phyloP scores from a whole-genome alignment of 2,797 vertebrate species.

The Stomatorhinus walkeri region DNA sequence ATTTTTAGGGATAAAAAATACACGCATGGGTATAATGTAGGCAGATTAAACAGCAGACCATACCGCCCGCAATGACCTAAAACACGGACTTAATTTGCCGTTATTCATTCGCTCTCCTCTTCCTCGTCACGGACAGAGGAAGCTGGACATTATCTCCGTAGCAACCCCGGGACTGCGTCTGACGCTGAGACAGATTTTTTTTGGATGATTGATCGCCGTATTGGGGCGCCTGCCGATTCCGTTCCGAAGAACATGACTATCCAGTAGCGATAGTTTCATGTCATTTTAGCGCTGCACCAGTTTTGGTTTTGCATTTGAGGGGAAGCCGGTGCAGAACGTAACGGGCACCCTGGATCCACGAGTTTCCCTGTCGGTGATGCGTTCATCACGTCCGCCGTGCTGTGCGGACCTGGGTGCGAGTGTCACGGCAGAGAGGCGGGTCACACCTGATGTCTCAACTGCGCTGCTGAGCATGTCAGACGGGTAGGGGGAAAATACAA shows the following conservation, averaged over 20 bases:
- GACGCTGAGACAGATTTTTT: constrained; percentile 20
- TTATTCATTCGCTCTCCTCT: constrained; percentile 12
- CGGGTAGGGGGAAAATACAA: neutral
- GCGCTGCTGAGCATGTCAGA: neutral
- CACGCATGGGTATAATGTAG: neutral
- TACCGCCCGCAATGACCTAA: constrained; percentile 21
- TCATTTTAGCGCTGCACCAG: neutral
- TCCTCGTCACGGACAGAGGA: constrained; percentile 16
- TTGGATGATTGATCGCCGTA: constrained; percentile 31
- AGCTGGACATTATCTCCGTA: constrained; percentile 22
- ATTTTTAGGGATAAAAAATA: neutral
- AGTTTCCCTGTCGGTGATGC: neutral
- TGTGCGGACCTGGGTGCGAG: neutral
- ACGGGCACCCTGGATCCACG: neutral
- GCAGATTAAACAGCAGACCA: neutral
- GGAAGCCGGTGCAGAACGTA: neutral
- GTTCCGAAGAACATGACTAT: neutral
- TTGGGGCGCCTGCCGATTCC: constrained; percentile 11
- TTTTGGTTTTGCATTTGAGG: neutral
- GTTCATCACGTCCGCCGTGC: neutral
- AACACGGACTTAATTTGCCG: constrained; percentile 31
- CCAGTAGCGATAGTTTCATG: neutral
- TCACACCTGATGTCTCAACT: neutral
- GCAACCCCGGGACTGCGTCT: constrained; percentile 23
- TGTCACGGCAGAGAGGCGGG: neutral